Base-by-base conservation (phyloP, 2,113 vertebrate species). In the Tachysurus fulvidraco region DNA sequence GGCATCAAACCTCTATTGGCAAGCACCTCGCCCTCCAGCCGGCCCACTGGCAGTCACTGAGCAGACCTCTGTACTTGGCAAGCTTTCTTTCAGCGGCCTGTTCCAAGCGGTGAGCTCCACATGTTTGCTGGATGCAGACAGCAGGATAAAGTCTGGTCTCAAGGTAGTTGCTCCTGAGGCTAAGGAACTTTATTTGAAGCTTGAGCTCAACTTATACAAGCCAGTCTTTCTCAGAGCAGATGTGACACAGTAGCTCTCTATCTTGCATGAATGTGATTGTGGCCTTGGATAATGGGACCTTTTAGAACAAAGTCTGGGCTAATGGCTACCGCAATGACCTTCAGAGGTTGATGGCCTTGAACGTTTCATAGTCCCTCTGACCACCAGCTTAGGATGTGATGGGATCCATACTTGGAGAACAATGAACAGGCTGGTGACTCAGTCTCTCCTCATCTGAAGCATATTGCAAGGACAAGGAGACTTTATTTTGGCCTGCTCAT, bases 61-160 rank as follows among this genome's bases (percentile, higher is more conserved):
- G 8, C 28, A 36, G 28, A 79, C 77, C 77, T 57, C 30, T 57
- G 77, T 77, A 77, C 74, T 77, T 77, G 74, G 74, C 46, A 77
- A 50, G 74, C 74, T 77, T 54, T 77, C n/a, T n/a, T 54, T 28
- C 50, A 54, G 7, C 54, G 25, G 74, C 46, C 41, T 46, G 19
- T 2, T 74, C 41, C 71, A 74, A 54, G 50, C 74, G 9, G 71
- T 76, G 74, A 54, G 50, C 50, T 77, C 25, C 46, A 50, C 77
- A 36, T 80, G 77, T 59, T 57, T 80, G n/a, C 9, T 36, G 8
- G 28, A 80, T 36, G 17, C 54, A 80, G 54, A 57, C 77, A 36
- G 77, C n/a, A 59, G 17, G 17, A 59, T 17, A 36, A 79, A 21
- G n/a, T 55, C 13, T 55, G 76, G 77, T 59, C 28, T 57, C 54